Base-by-base conservation (phyloP, 1,140 invertebrate species). In the Drosophila neocordata region DNA sequence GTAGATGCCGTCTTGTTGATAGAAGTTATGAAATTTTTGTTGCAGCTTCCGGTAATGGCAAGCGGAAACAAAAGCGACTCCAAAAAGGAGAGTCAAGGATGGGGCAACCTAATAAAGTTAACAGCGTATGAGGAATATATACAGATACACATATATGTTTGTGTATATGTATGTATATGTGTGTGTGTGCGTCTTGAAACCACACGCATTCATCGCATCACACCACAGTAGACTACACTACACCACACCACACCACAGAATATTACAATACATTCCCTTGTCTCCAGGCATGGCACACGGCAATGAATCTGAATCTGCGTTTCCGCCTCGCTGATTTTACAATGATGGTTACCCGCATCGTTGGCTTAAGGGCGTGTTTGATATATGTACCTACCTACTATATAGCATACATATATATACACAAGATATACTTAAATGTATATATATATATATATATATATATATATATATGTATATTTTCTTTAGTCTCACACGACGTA, bases 281-380 rank as follows among this genome's bases (percentile, higher is more conserved):
- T 48, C 41, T 48, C 41, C 2, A 11, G 9, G 41, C 41, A 44
- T 18, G n/a, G 41, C 9, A 48, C 41, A 48, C 41, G 41, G 41
- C 41, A 48, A 48, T 48, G 41, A 48, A 48, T 48, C 41, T 48
- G 41, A 48, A 48, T 48, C 41, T 48, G 41, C 41, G 41, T 48
- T 48, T 48, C 41, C 15, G 15, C 15, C 41, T 48, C 41, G 41
- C 41, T 48, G 41, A 48, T 48, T 48, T 48, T 48, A 48, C 41
- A 48, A 48, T 48, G 41, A 48, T 48, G 41, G 41, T 48, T 48
- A 48, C 18, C 41, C 41, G 41, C 41, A 48, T 48, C 41, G 41
- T 48, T 48, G 41, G 41, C 41, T 48, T 48, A 48, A 48, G 41
- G 41, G 41, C 41, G 41, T 48, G 18, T 48, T 48, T 48, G 18